Evolutionary conservation across 2,113 vertebrate species (phyloP).

Genomic region (Mungos mungo): DNA sequence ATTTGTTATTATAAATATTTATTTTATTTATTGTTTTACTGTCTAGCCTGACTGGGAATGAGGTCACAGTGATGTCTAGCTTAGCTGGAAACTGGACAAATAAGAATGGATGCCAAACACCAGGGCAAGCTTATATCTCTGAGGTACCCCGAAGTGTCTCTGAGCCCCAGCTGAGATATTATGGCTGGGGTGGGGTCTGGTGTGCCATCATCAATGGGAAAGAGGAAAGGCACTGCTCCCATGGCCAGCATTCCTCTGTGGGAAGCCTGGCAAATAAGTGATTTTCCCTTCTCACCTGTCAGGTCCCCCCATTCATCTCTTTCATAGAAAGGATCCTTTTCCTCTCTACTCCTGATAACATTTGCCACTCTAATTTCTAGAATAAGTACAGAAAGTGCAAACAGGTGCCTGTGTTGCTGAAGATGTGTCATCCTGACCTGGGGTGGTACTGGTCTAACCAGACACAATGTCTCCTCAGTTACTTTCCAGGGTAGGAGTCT

Average conservation of each 20-base stretch:
- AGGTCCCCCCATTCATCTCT: background rate
- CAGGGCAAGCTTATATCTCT: background rate
- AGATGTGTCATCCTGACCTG: fast-evolving
- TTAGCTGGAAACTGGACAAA: background rate
- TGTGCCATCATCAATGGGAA: no score
- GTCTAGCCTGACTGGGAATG: background rate
- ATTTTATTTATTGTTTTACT: background rate
- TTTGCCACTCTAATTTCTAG: background rate
- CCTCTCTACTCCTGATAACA: background rate
- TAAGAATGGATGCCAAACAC: background rate
- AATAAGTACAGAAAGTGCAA: background rate
- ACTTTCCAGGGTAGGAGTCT: background rate
- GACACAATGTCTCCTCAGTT: background rate
- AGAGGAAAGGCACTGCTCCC: background rate
- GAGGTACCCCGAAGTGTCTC: background rate
- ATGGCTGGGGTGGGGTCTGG: background rate
- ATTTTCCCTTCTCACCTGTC: background rate
- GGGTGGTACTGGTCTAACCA: background rate
- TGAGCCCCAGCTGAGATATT: background rate
- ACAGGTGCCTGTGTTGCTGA: background rate
- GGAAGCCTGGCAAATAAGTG: background rate
- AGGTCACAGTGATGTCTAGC: background rate
- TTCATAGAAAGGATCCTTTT: background rate
- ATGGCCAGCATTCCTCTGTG: fast-evolving
- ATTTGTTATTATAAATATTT: background rate